Conservation (phyloP, 2,888 invertebrate genomes). For the Liopterus haemorrhoidalis region DNA sequence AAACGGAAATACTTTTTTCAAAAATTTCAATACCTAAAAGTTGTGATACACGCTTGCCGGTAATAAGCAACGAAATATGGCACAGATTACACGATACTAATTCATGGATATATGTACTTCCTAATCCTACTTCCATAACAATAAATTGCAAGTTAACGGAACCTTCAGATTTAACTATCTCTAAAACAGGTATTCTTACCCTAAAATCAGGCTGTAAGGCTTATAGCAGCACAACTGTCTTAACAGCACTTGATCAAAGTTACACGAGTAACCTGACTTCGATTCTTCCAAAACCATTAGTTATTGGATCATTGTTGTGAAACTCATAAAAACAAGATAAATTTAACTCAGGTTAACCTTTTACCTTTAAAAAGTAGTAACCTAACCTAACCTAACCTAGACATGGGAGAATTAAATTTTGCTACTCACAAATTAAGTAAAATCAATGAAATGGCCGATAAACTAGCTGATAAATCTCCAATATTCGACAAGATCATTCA, state of each 20-base stretch:
- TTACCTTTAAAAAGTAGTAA: constrained; percentile 18
- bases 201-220: constrained; percentile 18
- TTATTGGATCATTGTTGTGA: constrained; percentile 24
- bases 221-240: constrained; percentile 14
- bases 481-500: too few relatives aligned
- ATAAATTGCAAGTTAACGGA: not conserved
- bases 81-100: constrained; percentile 21
- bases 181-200: not conserved
- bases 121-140: constrained; percentile 1
- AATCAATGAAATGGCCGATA: constrained; percentile 21
- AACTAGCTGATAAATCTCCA: too few relatives aligned
- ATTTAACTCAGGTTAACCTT: constrained; percentile 23
- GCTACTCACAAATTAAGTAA: constrained; percentile 22
- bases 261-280: constrained; percentile 18
- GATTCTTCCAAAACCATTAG: constrained; percentile 12
- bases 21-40: constrained; percentile 21
- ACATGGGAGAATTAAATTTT: constrained; percentile 17
- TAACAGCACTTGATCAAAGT: constrained; percentile 11
- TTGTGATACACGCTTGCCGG: constrained; percentile 24
- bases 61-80: constrained; percentile 20
- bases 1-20: constrained; percentile 30
- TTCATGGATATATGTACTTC: constrained; percentile 19
- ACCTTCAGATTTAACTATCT: not conserved
- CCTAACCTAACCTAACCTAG: too few relatives aligned
- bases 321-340: constrained; percentile 16